Percentiles rank a stretch among this genome's conserved stretches.
Conservation (phyloP, 1,140 invertebrate genomes). For the Himalopsyche phryganea region DNA sequence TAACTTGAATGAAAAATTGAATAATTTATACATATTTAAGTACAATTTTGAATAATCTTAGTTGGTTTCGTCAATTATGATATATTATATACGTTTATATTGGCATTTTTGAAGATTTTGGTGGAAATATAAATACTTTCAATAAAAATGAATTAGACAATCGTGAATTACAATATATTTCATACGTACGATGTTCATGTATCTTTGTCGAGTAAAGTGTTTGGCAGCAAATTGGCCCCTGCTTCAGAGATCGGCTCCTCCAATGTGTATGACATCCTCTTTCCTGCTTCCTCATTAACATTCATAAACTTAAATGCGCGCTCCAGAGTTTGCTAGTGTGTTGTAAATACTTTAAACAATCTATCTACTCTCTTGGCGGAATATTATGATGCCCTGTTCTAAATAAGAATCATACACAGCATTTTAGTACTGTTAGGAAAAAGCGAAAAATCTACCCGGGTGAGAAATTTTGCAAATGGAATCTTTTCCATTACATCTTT, state of each 20-base stretch:
- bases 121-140: too few relatives aligned
- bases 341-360: conserved; percentile 30
- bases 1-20: too few relatives aligned
- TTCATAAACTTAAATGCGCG: conserved; percentile 36
- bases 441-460: conserved; percentile 6
- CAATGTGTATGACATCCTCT: conserved; percentile 35
- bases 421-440: conserved; percentile 5
- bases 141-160: background rate
- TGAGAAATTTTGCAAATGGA: too few relatives aligned
- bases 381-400: conserved; percentile 10
- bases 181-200: background rate
- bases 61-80: too few relatives aligned
- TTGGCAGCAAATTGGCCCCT: conserved; percentile 6
- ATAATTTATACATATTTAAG: too few relatives aligned
- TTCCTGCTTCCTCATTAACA: conserved; percentile 36
- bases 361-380: conserved; percentile 17
- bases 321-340: conserved; percentile 33
- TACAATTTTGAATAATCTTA: too few relatives aligned
- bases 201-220: background rate
- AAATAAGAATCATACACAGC: background rate
- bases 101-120: too few relatives aligned
- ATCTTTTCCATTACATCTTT: too few relatives aligned
- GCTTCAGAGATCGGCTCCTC: conserved; percentile 23
- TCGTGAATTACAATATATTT: background rate
- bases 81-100: too few relatives aligned